phyloP scores from a whole-genome alignment of 30 jellyfish, hydroid and myxozoan genomes.

The Aurelia sp. region DNA sequence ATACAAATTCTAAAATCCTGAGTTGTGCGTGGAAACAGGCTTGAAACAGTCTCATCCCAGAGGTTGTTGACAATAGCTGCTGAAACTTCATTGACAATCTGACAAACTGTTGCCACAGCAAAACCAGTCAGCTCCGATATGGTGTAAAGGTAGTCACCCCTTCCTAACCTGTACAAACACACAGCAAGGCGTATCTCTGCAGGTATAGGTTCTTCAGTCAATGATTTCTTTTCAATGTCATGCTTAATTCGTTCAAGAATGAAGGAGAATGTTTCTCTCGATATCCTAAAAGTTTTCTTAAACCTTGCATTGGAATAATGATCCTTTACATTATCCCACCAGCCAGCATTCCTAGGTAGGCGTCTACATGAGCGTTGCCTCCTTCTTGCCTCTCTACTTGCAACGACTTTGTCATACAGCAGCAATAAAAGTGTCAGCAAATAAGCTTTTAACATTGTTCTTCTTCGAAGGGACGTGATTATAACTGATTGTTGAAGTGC shows the following conservation, averaged over 20 bases:
- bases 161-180: constrained; percentile 60
- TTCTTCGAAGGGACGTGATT: constrained; percentile 33
- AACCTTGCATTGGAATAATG: constrained; percentile 63
- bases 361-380: constrained; percentile 63
- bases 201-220: constrained; percentile 67
- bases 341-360: constrained; percentile 57
- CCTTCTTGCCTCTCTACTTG: constrained; percentile 14
- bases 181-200: constrained; percentile 80
- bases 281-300: constrained; percentile 55
- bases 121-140: constrained; percentile 72
- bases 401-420: constrained; percentile 52
- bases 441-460: constrained; percentile 21
- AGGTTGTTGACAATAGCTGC: constrained; percentile 57
- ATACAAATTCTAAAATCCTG: constrained; percentile 51
- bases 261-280: constrained; percentile 58
- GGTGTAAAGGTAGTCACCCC: constrained; percentile 80
- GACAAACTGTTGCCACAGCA: constrained; percentile 69
- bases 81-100: constrained; percentile 47
- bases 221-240: constrained; percentile 50
- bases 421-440: constrained; percentile 35
- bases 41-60: constrained; percentile 63
- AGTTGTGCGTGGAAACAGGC: constrained; percentile 57
- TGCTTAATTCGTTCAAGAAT: constrained; percentile 68
- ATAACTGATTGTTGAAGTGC: constrained; percentile 47
- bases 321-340: constrained; percentile 71